Evolutionary conservation across 2,797 vertebrate species (phyloP).

Genomic region (Spea hammondii): DNA sequence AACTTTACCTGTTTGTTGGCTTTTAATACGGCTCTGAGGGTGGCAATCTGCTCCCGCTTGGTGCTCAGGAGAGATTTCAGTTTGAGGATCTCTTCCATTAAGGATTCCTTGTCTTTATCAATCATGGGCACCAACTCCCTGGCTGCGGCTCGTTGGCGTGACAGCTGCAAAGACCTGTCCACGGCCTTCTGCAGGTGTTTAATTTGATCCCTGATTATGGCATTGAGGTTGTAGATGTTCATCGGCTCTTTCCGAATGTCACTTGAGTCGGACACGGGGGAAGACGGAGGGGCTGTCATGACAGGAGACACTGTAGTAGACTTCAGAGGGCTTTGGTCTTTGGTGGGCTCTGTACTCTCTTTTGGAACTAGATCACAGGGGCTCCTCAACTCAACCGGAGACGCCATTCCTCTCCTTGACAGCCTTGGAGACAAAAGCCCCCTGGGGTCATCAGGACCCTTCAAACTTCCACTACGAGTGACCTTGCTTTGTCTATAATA

Average conservation of each 20-base stretch:
- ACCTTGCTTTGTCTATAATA: constrained; percentile 94
- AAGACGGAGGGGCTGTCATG: constrained; percentile 77
- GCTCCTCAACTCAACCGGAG: constrained; percentile 71
- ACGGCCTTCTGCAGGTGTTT: constrained; percentile 96
- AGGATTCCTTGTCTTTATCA: constrained; percentile 94
- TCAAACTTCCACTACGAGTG: constrained; percentile 88
- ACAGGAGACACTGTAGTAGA: constrained; percentile 76
- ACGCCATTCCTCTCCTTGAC: constrained; percentile 79
- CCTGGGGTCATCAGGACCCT: constrained; percentile 88
- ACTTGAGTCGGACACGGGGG: constrained; percentile 78
- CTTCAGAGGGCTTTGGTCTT: constrained; percentile 80
- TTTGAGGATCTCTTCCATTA: constrained; percentile 97
- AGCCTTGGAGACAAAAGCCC: constrained; percentile 87
- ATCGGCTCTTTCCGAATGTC: constrained; percentile 96
- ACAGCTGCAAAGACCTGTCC: constrained; percentile 91
- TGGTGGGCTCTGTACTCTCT: constrained; percentile 69
- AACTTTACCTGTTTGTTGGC: constrained; percentile 94
- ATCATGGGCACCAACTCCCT: constrained; percentile 88
- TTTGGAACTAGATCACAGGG: constrained; percentile 79
- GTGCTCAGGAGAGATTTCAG: constrained; percentile 95
- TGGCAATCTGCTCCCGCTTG: constrained; percentile 96
- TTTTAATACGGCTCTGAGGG: constrained; percentile 90
- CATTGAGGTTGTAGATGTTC: constrained; percentile 98
- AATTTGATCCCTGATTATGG: constrained; percentile 97
- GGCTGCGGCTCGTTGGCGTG: constrained; percentile 88